Evolutionary conservation across 2,113 vertebrate genomes (phyloP).

Genomic region (Triplophysa siluroides): DNA sequence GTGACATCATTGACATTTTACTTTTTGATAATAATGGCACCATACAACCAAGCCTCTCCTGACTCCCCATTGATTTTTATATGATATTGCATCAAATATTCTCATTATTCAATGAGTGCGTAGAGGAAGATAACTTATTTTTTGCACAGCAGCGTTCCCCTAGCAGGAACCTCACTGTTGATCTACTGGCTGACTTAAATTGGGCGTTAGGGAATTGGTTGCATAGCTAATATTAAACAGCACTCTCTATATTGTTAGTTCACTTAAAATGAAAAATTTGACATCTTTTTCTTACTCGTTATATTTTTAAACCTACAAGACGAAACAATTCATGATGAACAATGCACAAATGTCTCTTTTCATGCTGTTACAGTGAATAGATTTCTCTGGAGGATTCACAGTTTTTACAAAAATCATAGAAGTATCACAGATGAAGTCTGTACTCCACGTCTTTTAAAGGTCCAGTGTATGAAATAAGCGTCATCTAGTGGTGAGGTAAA

Average conservation of each 20-base stretch:
- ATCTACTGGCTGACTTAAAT: conserved; percentile 63
- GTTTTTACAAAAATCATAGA: too few relatives aligned
- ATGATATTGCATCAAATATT: conserved; percentile 62
- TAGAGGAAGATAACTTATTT: conserved; percentile 48
- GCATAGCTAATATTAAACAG: conserved; percentile 52
- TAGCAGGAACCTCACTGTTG: conserved; percentile 44
- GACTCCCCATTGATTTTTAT: conserved; percentile 59
- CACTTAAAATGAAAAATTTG: background rate
- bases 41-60: conserved; percentile 13
- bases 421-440: too few relatives aligned
- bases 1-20: background rate
- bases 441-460: too few relatives aligned
- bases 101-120: conserved; percentile 58
- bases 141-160: conserved; percentile 28
- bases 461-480: too few relatives aligned
- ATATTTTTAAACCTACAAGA: too few relatives aligned
- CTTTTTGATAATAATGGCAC: background rate
- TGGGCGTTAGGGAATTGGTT: conserved; percentile 62
- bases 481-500: too few relatives aligned
- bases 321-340: too few relatives aligned
- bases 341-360: too few relatives aligned
- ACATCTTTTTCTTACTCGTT: background rate
- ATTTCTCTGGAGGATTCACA: too few relatives aligned
- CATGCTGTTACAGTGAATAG: too few relatives aligned
- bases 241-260: background rate